phyloP scores from a whole-genome alignment of 2,797 vertebrate genomes.

The Nasua narica region DNA sequence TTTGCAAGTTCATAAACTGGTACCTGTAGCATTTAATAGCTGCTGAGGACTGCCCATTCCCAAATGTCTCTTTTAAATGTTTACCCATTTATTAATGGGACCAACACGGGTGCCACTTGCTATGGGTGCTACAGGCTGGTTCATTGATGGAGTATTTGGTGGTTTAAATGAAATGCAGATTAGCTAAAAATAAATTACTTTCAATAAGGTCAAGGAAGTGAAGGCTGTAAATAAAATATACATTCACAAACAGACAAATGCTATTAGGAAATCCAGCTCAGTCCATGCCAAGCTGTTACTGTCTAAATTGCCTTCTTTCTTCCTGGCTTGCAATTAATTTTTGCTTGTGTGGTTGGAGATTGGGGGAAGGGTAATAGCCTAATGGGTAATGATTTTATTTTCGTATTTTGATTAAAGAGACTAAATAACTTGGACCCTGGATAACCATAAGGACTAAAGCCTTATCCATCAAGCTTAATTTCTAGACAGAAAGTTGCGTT shows the following conservation, averaged over 20 bases:
- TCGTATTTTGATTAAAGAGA: slow-evolving; percentile 72
- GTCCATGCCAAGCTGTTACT: slow-evolving; percentile 49
- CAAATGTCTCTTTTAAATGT: neutral
- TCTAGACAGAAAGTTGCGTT: slow-evolving; percentile 44
- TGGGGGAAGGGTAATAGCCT: slow-evolving; percentile 61
- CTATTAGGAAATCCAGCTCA: slow-evolving; percentile 45
- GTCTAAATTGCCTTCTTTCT: slow-evolving; percentile 53
- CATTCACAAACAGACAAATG: slow-evolving; percentile 44
- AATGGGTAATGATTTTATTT: slow-evolving; percentile 67
- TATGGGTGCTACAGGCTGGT: neutral
- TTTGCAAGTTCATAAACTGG: neutral
- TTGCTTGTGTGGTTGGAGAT: slow-evolving; percentile 63
- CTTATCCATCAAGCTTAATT: slow-evolving; percentile 55
- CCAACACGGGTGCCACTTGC: neutral
- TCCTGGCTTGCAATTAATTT: slow-evolving; percentile 71
- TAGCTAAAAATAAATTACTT: slow-evolving; percentile 60
- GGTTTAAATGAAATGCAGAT: slow-evolving; percentile 66
- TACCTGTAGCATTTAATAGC: neutral
- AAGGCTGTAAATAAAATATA: slow-evolving; percentile 64
- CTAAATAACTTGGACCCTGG: slow-evolving; percentile 57
- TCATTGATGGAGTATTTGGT: slow-evolving; percentile 37
- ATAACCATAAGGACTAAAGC: slow-evolving; percentile 53
- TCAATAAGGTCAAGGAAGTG: slow-evolving; percentile 54
- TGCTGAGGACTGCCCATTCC: neutral
- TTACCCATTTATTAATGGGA: neutral